Conservation (phyloP, 2,888 invertebrate species). For the Nomada fucata region DNA sequence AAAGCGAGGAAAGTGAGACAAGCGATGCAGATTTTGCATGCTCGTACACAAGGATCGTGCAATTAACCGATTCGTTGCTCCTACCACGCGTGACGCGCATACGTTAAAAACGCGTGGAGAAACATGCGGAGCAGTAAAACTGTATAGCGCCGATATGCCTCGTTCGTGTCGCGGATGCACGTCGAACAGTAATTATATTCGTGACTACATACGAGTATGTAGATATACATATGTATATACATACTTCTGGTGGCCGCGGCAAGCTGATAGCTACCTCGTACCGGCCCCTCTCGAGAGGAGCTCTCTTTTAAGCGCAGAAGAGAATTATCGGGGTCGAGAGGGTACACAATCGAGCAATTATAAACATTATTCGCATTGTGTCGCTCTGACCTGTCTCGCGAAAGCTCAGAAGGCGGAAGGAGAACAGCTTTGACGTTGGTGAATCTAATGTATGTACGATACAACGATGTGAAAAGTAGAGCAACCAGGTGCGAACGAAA, state of each 20-base stretch:
- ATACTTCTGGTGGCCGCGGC: slow-evolving; percentile 20
- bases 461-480: neutral
- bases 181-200: slow-evolving; percentile 48
- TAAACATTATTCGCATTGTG: slow-evolving; percentile 68
- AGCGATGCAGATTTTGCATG: no score
- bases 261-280: neutral
- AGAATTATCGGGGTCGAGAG: slow-evolving; percentile 41
- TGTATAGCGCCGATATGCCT: slow-evolving; percentile 15
- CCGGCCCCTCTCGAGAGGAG: neutral
- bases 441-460: neutral
- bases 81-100: slow-evolving; percentile 7
- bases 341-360: slow-evolving; percentile 67
- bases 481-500: neutral
- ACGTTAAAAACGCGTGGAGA: slow-evolving; percentile 16
- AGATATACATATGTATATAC: no score
- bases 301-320: neutral
- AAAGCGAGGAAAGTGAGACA: no score
- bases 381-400: slow-evolving; percentile 40
- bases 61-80: slow-evolving; percentile 12
- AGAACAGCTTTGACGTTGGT: neutral
- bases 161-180: slow-evolving; percentile 39
- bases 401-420: slow-evolving; percentile 26
- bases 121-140: slow-evolving; percentile 20
- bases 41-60: neutral
- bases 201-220: slow-evolving; percentile 9